Base-by-base conservation (phyloP, 1,140 invertebrate genomes). In the Paracyclopina nana region DNA sequence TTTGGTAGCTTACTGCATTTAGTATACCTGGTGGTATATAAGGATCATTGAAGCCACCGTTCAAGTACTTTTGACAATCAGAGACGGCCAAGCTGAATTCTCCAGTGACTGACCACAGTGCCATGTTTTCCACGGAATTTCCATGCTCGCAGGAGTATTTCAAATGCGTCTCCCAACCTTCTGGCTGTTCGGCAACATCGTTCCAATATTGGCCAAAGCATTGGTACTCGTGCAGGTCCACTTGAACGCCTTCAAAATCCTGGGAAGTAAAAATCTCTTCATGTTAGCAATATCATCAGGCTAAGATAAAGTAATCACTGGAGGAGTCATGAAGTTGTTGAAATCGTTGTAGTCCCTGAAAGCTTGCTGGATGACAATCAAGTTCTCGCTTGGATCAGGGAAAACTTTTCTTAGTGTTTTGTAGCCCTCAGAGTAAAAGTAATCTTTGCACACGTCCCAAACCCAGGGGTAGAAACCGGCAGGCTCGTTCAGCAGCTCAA, bases 41-140 rank as follows among this genome's bases (percentile, higher is more conserved):
- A 2, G 22, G 22, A 48, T 16, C 22, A 8, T 27, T n/a, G 28
- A 27, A 48, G n/a, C 46, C 46, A 9, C 46, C 46, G 16, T 14
- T n/a, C 46, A 48, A 29, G n/a, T 48, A 48, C 27, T 48, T 48
- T 16, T 48, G 46, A n/a, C 46, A 48, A 16, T 48, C 46, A 4
- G 24, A 16, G 46, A 27, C 28, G 27, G 46, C 46, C 27, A 48
- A 28, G 16, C 22, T 26, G 24, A 25, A 48, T 29, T 48, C 46
- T 48, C 46, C 46, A 48, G 29, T n/a, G 24, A 22, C 18, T 9
- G 9, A 5, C 5, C 20, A n/a, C 34, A 38, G 4, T 31, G 14
- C 29, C 8, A 31, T 14, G 8, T 31, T 14, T 38, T 8, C 2
- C 20, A 8, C 5, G n/a, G 14, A 16, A 38, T 20, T 38, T 20